A percentile compares a stretch with the other conserved stretches of the same genome.
Evolutionary conservation across 1,140 invertebrate species (phyloP).

Genomic region (Uloborus diversus): DNA sequence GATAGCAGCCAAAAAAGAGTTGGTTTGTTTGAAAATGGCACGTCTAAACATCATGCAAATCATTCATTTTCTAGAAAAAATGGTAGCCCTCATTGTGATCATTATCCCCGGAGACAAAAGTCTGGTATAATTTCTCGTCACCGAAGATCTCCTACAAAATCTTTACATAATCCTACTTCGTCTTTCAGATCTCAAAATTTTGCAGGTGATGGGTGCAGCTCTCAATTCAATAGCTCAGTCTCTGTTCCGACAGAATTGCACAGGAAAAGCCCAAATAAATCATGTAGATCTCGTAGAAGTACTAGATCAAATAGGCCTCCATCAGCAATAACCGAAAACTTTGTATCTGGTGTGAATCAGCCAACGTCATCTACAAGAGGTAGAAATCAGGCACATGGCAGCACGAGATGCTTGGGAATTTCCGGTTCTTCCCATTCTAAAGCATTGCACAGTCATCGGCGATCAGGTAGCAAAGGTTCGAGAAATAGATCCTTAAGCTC

Average conservation of each 20-base stretch:
- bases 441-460: neutral
- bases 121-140: neutral
- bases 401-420: neutral
- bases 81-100: neutral
- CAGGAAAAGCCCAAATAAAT: neutral
- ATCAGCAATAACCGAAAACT: neutral
- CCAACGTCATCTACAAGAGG: neutral
- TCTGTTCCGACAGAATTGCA: neutral
- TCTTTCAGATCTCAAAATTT: neutral
- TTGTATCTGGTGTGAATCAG: neutral
- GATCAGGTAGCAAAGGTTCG: neutral
- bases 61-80: neutral
- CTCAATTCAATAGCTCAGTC: neutral
- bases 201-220: neutral
- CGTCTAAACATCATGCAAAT: neutral
- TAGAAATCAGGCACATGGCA: neutral
- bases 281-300: neutral
- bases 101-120: neutral
- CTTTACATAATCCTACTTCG: neutral
- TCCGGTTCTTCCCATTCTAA: neutral
- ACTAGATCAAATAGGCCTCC: neutral
- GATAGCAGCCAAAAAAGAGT: neutral
- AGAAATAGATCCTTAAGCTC: neutral
- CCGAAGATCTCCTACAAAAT: neutral
- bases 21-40: too few species aligned